Conservation (phyloP, 2,797 vertebrate species). For the Pristis pectinata region DNA sequence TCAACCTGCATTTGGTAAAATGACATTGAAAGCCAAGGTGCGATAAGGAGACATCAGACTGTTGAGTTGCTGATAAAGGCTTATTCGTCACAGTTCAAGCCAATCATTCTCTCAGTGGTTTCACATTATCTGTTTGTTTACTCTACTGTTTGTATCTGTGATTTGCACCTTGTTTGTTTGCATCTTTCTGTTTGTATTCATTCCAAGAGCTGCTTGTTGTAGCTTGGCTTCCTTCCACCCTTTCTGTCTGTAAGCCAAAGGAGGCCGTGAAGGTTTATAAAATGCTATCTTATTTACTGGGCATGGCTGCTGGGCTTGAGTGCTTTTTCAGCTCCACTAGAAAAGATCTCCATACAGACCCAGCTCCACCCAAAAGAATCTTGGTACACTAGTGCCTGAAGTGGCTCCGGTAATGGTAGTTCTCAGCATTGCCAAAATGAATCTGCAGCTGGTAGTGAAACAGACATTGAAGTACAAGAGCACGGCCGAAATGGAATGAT, state of each 20-base stretch:
- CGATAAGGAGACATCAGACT: background rate
- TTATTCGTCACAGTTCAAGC: background rate
- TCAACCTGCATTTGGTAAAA: background rate
- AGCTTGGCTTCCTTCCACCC: background rate
- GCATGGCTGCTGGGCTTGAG: no score
- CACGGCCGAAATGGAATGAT: no score
- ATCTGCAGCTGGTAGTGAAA: background rate
- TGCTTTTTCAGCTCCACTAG: background rate
- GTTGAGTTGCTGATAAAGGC: background rate
- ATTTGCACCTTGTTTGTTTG: constrained; percentile 30
- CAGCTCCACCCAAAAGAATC: background rate
- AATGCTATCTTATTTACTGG: background rate
- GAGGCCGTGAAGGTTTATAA: background rate
- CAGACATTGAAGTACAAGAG: background rate
- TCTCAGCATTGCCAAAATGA: background rate
- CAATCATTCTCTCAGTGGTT: constrained; percentile 8
- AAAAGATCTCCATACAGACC: background rate
- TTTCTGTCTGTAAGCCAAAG: background rate
- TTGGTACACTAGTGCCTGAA: no score
- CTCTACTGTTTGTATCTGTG: background rate
- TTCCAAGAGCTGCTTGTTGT: constrained; percentile 10
- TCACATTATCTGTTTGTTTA: constrained; percentile 23
- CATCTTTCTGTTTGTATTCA: background rate
- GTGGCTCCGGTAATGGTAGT: background rate
- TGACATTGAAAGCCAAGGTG: constrained; percentile 6